Conservation (phyloP, 92 coral and sea anemone species). For the Actinostola sp. region DNA sequence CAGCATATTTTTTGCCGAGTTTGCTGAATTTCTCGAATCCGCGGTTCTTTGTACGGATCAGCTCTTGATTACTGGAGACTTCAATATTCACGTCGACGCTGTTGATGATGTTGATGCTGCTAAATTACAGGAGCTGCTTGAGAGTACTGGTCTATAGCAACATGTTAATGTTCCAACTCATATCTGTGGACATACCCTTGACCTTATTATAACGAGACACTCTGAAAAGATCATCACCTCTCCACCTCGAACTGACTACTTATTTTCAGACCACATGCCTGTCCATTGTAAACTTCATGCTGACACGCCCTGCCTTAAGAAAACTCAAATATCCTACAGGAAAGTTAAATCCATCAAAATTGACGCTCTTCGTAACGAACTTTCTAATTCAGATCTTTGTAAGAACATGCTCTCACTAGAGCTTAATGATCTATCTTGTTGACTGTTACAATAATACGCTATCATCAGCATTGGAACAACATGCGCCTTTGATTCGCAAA, state of each 20-base stretch:
- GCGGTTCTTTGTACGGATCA: conserved; percentile 29
- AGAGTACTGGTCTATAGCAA: conserved; percentile 57
- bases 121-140: conserved; percentile 32
- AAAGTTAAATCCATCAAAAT: no score
- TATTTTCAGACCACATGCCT: conserved; percentile 61
- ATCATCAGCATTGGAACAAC: conserved; percentile 34
- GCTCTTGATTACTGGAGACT: conserved; percentile 53
- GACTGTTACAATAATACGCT: conserved; percentile 24
- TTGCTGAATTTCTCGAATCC: conserved; percentile 53
- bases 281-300: conserved; percentile 44
- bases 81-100: conserved; percentile 46
- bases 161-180: conserved; percentile 66
- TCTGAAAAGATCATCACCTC: conserved; percentile 26
- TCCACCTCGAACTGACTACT: conserved; percentile 38
- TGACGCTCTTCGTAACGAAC: conserved; percentile 34
- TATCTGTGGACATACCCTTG: conserved; percentile 52
- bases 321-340: no score
- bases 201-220: conserved; percentile 38
- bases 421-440: conserved; percentile 37
- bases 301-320: conserved; percentile 41
- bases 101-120: conserved; percentile 46
- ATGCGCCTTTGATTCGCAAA: conserved; percentile 43
- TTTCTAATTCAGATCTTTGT: conserved; percentile 56
- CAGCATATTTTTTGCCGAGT: conserved; percentile 43
- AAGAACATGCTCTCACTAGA: conserved; percentile 30